Evolutionary conservation across 2,888 invertebrate genomes (phyloP).

Genomic region (Sesamia inferens): DNA sequence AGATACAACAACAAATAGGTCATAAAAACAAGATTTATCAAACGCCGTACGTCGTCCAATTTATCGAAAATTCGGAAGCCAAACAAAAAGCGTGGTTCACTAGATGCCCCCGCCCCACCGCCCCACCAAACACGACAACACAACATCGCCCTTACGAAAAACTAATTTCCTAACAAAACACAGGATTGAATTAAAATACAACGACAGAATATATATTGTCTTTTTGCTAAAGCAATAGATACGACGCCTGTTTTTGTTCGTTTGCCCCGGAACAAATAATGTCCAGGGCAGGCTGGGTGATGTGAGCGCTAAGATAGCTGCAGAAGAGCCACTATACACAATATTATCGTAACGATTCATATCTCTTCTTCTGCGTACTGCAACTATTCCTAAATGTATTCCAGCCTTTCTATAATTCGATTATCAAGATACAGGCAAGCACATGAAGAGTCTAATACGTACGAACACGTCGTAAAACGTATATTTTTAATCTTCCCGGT

Average conservation of each 20-base stretch:
- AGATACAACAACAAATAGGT: conserved; percentile 47
- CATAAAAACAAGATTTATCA: conserved; percentile 58
- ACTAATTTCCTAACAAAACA: conserved; percentile 63
- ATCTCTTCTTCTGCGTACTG: background rate
- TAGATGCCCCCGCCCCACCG: conserved; percentile 28
- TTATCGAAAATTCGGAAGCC: conserved; percentile 43
- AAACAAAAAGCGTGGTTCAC: conserved; percentile 52
- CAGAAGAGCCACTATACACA: conserved; percentile 19
- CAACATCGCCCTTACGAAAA: conserved; percentile 51
- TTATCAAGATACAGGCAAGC: background rate
- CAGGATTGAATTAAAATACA: conserved; percentile 63
- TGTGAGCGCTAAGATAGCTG: conserved; percentile 20
- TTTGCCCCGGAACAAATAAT: conserved; percentile 56
- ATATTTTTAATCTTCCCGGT: conserved; percentile 26
- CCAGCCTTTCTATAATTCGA: background rate
- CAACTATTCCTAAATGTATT: background rate
- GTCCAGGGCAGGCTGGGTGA: conserved; percentile 20
- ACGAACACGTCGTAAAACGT: conserved; percentile 1
- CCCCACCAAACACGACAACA: conserved; percentile 37
- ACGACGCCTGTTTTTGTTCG: conserved; percentile 57
- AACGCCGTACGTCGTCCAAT: conserved; percentile 46
- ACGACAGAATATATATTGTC: conserved; percentile 47
- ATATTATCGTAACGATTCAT: background rate
- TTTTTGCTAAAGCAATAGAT: conserved; percentile 57
- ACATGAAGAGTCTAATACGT: background rate